These are phyloP conservation scores for Cyclina sinensis DNA, from an alignment of 1,140 invertebrate genomes.

Conservation along the genomic window DNA sequence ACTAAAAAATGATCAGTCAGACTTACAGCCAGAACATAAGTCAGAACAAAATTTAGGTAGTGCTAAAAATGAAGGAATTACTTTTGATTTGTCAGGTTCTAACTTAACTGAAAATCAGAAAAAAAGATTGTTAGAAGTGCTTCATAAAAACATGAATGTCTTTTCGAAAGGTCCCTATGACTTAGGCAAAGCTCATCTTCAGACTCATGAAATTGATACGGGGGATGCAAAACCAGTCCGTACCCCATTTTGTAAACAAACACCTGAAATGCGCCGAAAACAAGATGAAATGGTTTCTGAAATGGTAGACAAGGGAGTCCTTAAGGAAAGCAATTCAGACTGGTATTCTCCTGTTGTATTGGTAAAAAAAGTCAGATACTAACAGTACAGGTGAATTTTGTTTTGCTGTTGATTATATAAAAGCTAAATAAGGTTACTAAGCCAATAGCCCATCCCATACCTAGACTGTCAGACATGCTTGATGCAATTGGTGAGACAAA, in stretches of 20 bases:
- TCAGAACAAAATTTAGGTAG: background rate
- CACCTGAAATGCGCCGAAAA: conserved; percentile 28
- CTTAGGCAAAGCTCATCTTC: conserved; percentile 36
- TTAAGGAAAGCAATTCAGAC: conserved; percentile 21
- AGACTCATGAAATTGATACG: no score
- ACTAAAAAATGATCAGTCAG: background rate
- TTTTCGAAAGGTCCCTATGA: conserved; percentile 31
- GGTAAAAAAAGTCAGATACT: conserved; percentile 57
- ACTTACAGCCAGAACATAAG: background rate
- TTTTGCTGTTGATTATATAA: conserved; percentile 72
- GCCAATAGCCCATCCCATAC: conserved; percentile 39
- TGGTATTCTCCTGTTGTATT: conserved; percentile 63
- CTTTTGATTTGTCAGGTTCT: conserved; percentile 14
- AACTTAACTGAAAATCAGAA: conserved; percentile 32
- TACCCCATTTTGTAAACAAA: conserved; percentile 16
- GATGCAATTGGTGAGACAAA: conserved; percentile 55
- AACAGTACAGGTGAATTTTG: conserved; percentile 48
- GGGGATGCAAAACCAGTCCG: conserved; percentile 23
- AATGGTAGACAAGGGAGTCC: background rate
- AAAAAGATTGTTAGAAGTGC: conserved; percentile 11
- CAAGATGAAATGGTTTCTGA: background rate
- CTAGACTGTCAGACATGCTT: no score
- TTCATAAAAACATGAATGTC: conserved; percentile 12
- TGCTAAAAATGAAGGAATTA: background rate
- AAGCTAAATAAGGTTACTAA: conserved; percentile 65